Evolutionary conservation across 2,797 vertebrate species (phyloP).

Genomic region (Pseudopleuronectes americanus): DNA sequence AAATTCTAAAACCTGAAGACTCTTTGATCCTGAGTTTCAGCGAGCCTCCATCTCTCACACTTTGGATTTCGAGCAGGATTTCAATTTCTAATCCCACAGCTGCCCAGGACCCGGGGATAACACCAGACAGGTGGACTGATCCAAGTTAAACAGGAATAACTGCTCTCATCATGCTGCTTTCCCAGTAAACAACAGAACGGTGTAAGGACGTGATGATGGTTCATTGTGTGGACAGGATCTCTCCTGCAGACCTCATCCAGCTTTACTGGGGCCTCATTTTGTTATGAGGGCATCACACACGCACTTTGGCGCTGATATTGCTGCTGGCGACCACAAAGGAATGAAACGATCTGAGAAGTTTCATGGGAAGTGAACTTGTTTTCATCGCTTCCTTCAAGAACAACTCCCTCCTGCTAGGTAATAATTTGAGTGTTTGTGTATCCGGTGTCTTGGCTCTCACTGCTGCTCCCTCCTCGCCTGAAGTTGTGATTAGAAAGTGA

Average conservation of each 20-base stretch:
- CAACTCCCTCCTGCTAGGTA: constrained; percentile 20
- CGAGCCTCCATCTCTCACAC: too few relatives aligned
- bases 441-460: constrained; percentile 11
- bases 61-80: background rate
- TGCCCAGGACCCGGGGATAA: background rate
- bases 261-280: constrained; percentile 19
- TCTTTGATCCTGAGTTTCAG: too few relatives aligned
- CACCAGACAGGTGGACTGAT: constrained; percentile 40
- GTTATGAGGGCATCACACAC: constrained; percentile 5
- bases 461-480: constrained; percentile 3
- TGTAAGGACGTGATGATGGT: background rate
- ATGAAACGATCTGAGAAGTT: constrained; percentile 22
- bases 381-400: constrained; percentile 24
- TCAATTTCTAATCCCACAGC: constrained; percentile 9
- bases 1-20: too few relatives aligned
- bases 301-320: constrained; percentile 31
- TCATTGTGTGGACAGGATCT: constrained; percentile 18
- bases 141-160: constrained; percentile 36
- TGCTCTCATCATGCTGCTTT: constrained; percentile 12
- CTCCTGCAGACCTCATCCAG: background rate
- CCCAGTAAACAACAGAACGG: constrained; percentile 10
- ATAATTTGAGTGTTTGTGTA: constrained; percentile 30
- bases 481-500: constrained; percentile 37
- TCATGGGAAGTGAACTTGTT: constrained; percentile 27
- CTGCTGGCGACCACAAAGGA: constrained; percentile 29